Evolutionary conservation across 2,113 vertebrate genomes (phyloP).

Genomic region (Craseonycteris thonglongyai): DNA sequence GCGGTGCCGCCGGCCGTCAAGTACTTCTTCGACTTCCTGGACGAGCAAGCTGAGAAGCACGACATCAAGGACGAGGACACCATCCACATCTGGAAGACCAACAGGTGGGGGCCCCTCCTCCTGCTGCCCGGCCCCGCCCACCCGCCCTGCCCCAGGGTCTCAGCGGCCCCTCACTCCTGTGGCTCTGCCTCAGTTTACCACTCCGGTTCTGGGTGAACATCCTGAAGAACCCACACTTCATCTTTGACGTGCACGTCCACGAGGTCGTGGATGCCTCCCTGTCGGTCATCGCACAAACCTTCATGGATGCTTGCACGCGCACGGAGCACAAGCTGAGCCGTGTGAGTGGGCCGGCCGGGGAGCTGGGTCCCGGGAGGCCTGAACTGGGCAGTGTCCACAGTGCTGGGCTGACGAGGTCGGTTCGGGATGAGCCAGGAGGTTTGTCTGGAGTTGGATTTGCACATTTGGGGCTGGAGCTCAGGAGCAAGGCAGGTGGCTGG

Average conservation of each 20-base stretch:
- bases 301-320: conserved; percentile 99
- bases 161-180: neutral
- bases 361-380: accelerated
- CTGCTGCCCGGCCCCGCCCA: accelerated
- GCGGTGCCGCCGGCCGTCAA: conserved; percentile 96
- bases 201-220: conserved; percentile 99
- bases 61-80: conserved; percentile 96
- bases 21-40: conserved; percentile 98
- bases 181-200: conserved; percentile 82
- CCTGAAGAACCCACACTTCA: conserved; percentile 98
- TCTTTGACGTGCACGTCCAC: conserved; percentile 94
- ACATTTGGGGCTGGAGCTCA: neutral
- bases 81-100: conserved; percentile 99
- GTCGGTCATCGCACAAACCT: conserved; percentile 98
- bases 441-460: neutral
- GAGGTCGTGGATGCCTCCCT: conserved; percentile 97
- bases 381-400: accelerated
- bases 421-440: neutral
- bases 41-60: conserved; percentile 95
- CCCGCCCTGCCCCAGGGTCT: accelerated
- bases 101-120: conserved; percentile 81
- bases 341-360: conserved; percentile 79
- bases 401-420: accelerated
- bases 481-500: no score
- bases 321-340: conserved; percentile 99